These are phyloP conservation scores for Lasius fuliginosus DNA, from an alignment of 2,888 invertebrate species.

Conservation along the genomic window DNA sequence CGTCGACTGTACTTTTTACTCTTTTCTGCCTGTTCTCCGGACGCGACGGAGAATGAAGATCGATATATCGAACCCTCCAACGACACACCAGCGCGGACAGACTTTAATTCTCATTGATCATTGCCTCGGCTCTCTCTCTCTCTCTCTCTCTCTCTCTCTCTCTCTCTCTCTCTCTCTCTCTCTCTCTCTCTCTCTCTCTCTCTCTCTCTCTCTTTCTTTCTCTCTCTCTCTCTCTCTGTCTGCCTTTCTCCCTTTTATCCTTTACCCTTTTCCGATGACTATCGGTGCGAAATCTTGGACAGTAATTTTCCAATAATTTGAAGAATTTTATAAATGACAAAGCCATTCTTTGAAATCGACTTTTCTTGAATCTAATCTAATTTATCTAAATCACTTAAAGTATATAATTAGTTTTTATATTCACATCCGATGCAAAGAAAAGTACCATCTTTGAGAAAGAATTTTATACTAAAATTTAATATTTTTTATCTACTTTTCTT, in stretches of 20 bases:
- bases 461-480: background rate
- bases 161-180: background rate
- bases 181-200: background rate
- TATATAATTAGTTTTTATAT: background rate
- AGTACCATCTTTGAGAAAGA: background rate
- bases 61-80: conserved; percentile 36
- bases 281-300: background rate
- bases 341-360: background rate
- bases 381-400: background rate
- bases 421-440: background rate
- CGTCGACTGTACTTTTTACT: conserved; percentile 40
- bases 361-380: background rate
- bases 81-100: conserved; percentile 4
- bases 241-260: background rate
- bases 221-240: background rate
- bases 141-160: background rate
- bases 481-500: background rate
- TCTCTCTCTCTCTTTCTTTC: background rate
- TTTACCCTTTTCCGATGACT: background rate
- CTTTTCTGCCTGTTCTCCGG: conserved; percentile 18
- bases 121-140: background rate
- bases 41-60: conserved; percentile 39
- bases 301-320: background rate
- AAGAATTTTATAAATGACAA: background rate
- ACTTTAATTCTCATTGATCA: conserved; percentile 48